These are phyloP conservation scores for Leucoma salicis DNA, from an alignment of 2,888 invertebrate species.

Conservation along the genomic window DNA sequence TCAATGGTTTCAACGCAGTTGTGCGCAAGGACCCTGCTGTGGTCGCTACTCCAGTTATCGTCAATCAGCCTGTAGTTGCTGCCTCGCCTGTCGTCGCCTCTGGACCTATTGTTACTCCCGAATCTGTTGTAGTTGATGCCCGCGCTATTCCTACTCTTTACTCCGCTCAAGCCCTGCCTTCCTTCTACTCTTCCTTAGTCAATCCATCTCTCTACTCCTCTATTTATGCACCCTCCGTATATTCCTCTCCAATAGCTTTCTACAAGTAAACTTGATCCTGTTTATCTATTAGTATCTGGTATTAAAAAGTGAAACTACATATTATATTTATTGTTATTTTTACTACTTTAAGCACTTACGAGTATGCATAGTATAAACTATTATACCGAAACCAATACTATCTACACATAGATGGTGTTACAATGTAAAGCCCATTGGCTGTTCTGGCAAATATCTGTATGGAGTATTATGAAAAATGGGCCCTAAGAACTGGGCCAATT, in stretches of 20 bases:
- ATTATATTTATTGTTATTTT: no score
- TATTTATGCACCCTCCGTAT: background rate
- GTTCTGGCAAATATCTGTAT: no score
- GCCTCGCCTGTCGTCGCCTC: conserved; percentile 31
- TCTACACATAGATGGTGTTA: no score
- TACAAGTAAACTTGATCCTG: background rate
- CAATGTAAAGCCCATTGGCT: no score
- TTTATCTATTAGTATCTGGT: conserved; percentile 2
- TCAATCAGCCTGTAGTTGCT: conserved; percentile 47
- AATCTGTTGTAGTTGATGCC: conserved; percentile 6
- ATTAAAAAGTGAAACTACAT: conserved; percentile 48
- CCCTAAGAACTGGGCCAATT: no score
- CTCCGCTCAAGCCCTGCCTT: conserved; percentile 1
- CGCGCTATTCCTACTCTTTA: conserved; percentile 8
- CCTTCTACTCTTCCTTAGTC: conserved; percentile 5
- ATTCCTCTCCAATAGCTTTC: conserved; percentile 12
- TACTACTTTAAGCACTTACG: no score
- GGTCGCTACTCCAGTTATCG: conserved; percentile 53
- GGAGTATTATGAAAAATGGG: no score
- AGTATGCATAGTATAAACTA: no score
- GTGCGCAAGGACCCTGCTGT: conserved; percentile 77
- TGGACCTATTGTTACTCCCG: conserved; percentile 18
- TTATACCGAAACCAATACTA: no score
- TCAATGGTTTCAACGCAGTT: conserved; percentile 82
- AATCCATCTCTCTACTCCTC: background rate